phyloP scores from a whole-genome alignment of 2,888 invertebrate species.

The Selenia dentaria region DNA sequence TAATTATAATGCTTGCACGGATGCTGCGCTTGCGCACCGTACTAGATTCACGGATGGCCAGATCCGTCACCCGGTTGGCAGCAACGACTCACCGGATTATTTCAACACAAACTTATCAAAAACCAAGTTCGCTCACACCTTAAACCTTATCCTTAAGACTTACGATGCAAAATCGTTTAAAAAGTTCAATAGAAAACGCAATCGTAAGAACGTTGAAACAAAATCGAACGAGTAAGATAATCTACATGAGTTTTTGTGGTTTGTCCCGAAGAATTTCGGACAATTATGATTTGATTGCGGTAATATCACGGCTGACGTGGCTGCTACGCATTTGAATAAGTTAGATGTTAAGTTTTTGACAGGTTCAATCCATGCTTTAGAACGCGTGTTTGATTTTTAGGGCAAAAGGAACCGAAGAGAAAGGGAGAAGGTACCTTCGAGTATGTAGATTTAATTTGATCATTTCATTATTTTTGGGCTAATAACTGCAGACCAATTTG shows the following conservation, averaged over 20 bases:
- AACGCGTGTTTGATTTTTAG: background rate
- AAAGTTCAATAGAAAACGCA: conserved; percentile 1
- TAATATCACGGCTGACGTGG: conserved; percentile 38
- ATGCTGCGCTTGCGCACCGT: conserved; percentile 55
- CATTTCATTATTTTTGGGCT: too few species aligned
- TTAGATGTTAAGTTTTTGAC: conserved; percentile 29
- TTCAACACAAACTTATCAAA: conserved; percentile 39
- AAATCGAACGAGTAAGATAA: conserved; percentile 62
- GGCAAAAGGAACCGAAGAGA: too few species aligned
- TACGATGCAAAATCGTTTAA: conserved; percentile 31
- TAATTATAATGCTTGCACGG: conserved; percentile 1
- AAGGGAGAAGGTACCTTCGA: too few species aligned
- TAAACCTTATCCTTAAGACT: conserved; percentile 21
- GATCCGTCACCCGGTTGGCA: conserved; percentile 62
- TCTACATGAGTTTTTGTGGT: conserved; percentile 68
- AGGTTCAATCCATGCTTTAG: conserved; percentile 6
- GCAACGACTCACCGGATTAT: conserved; percentile 59
- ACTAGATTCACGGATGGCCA: conserved; percentile 68
- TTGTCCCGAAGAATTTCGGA: conserved; percentile 56
- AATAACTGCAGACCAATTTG: too few species aligned
- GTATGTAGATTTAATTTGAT: too few species aligned
- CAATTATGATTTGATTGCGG: conserved; percentile 67
- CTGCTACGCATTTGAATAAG: conserved; percentile 28
- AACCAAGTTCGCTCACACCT: conserved; percentile 18
- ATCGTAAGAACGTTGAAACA: conserved; percentile 35